Conservation (phyloP, 2,797 vertebrate species). For the Eulemur coronatus region DNA sequence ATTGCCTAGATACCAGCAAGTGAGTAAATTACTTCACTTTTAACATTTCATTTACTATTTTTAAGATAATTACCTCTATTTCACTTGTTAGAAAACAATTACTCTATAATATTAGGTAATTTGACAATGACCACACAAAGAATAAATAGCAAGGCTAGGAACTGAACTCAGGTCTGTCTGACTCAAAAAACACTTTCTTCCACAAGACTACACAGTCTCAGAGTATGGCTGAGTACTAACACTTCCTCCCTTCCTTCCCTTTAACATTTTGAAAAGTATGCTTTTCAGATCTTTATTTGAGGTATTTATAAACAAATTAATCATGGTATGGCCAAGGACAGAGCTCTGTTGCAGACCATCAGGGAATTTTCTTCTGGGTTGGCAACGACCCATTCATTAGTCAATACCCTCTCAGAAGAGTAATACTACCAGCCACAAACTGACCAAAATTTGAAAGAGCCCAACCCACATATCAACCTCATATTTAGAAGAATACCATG, state of each 20-base stretch:
- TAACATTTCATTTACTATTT: not conserved
- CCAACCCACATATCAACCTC: not conserved
- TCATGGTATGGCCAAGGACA: not conserved
- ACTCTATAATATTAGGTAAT: not conserved
- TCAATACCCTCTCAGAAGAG: not conserved
- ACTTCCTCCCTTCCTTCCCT: not conserved
- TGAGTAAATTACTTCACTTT: not conserved
- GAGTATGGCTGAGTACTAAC: not conserved
- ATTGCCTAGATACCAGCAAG: not conserved
- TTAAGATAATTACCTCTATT: not conserved
- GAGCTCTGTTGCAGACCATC: not conserved
- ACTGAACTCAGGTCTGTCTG: not conserved
- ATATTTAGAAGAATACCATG: not conserved
- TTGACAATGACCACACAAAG: not conserved
- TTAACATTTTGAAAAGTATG: not conserved
- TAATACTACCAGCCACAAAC: not conserved
- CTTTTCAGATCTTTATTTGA: not conserved
- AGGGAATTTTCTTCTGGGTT: not conserved
- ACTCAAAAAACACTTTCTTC: not conserved
- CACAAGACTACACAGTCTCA: not conserved
- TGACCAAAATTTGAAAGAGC: constrained; percentile 48
- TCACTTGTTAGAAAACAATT: not conserved
- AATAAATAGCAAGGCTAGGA: not conserved
- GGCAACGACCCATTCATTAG: not conserved
- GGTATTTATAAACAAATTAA: constrained; percentile 30